These are phyloP conservation scores for Pao palembangensis DNA, from an alignment of 2,113 vertebrate genomes.

Conservation along the genomic window DNA sequence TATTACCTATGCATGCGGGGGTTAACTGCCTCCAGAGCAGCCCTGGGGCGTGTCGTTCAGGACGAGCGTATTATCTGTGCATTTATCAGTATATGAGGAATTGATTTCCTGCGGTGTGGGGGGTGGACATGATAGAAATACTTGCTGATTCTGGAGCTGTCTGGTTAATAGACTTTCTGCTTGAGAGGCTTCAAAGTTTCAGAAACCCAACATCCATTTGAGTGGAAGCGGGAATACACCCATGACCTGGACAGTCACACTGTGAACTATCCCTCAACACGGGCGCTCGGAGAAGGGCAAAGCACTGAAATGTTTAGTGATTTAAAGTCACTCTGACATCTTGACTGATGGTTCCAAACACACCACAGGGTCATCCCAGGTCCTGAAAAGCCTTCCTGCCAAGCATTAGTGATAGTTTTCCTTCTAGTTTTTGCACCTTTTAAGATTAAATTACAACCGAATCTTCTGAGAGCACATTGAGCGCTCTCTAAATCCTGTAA, in stretches of 20 bases:
- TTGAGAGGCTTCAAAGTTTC: neutral
- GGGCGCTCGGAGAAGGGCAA: conserved; percentile 25
- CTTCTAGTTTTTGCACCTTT: conserved; percentile 29
- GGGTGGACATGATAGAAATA: neutral
- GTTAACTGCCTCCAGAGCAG: neutral
- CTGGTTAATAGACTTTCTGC: neutral
- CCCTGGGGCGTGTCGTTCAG: neutral
- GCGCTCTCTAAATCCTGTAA: conserved; percentile 30
- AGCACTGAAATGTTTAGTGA: conserved; percentile 42
- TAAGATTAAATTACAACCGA: conserved; percentile 44
- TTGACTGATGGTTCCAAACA: conserved; percentile 46
- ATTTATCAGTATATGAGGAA: conserved; percentile 21
- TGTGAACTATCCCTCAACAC: conserved; percentile 36
- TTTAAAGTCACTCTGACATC: conserved; percentile 45
- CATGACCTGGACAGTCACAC: conserved; percentile 22
- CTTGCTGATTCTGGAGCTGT: conserved; percentile 12
- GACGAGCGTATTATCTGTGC: conserved; percentile 19
- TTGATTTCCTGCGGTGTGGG: neutral
- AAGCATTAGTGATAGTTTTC: conserved; percentile 20
- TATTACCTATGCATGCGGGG: conserved; percentile 20
- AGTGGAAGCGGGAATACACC: conserved; percentile 23
- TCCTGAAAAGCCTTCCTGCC: conserved; percentile 34
- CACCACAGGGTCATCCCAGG: conserved; percentile 44
- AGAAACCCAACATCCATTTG: conserved; percentile 6
- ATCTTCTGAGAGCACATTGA: neutral